These are phyloP conservation scores for Archips xylosteana DNA, from an alignment of 2,888 invertebrate species.

Conservation along the genomic window DNA sequence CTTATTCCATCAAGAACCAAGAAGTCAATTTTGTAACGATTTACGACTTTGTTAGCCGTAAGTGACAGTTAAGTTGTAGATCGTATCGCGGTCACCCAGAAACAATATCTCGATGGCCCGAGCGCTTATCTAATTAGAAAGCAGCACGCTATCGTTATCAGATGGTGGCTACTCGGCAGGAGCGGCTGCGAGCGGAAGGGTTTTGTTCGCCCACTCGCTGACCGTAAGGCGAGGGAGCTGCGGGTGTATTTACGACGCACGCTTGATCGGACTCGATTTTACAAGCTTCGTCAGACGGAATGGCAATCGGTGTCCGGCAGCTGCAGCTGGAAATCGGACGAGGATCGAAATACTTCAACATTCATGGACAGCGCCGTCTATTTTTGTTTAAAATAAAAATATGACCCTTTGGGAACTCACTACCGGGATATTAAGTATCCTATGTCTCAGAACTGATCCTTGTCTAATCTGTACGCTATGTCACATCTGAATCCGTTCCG, in stretches of 20 bases:
- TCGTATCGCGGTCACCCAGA: slow-evolving; percentile 36
- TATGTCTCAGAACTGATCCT: too few relatives aligned
- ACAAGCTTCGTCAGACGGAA: slow-evolving; percentile 14
- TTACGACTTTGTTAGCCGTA: slow-evolving; percentile 18
- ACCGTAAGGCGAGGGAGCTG: slow-evolving; percentile 7
- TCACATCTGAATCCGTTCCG: too few relatives aligned
- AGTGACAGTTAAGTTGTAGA: slow-evolving; percentile 37
- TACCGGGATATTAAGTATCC: too few relatives aligned
- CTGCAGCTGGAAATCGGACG: too few relatives aligned
- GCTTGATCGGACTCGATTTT: slow-evolving; percentile 26
- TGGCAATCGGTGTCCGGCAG: background rate
- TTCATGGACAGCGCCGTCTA: too few relatives aligned
- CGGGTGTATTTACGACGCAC: slow-evolving; percentile 36
- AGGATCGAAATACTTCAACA: too few relatives aligned
- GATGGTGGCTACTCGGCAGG: slow-evolving; percentile 10
- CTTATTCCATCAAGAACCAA: background rate
- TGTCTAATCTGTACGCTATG: too few relatives aligned
- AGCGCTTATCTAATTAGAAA: slow-evolving; percentile 32
- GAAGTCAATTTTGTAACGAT: slow-evolving; percentile 13
- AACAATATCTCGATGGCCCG: slow-evolving; percentile 36
- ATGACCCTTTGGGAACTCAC: too few relatives aligned
- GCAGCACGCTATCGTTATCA: slow-evolving; percentile 34
- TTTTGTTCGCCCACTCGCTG: slow-evolving; percentile 3
- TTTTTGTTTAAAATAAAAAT: too few relatives aligned
- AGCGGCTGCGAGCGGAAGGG: background rate